These are phyloP conservation scores for Callosobruchus maculatus DNA, from an alignment of 2,888 invertebrate genomes.

Conservation along the genomic window DNA sequence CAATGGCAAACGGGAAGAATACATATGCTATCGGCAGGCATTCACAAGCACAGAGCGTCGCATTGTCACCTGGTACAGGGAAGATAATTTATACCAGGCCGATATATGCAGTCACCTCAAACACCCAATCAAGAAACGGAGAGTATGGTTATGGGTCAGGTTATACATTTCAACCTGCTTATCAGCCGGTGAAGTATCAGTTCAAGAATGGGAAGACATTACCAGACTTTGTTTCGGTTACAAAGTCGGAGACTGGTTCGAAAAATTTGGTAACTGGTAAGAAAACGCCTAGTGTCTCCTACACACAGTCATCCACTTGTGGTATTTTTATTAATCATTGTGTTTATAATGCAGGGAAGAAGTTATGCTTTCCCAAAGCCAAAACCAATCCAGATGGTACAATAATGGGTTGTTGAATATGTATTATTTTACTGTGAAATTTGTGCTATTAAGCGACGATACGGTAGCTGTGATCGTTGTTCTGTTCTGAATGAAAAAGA, in stretches of 20 bases:
- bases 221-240: slow-evolving; percentile 72
- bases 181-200: slow-evolving; percentile 38
- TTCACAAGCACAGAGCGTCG: slow-evolving; percentile 66
- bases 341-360: slow-evolving; percentile 74
- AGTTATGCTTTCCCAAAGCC: slow-evolving; percentile 77
- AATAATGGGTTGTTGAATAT: slow-evolving; percentile 57
- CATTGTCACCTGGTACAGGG: slow-evolving; percentile 42
- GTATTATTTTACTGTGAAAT: slow-evolving; percentile 15
- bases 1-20: slow-evolving; percentile 59
- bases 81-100: slow-evolving; percentile 40
- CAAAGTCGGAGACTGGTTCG: slow-evolving; percentile 74
- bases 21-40: slow-evolving; percentile 60
- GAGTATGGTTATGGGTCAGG: slow-evolving; percentile 41
- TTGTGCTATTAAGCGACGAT: too few species aligned
- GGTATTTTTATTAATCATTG: slow-evolving; percentile 85
- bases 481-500: too few species aligned
- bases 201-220: slow-evolving; percentile 49
- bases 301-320: slow-evolving; percentile 82
- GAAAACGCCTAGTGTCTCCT: slow-evolving; percentile 74
- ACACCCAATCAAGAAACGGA: slow-evolving; percentile 37
- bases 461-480: too few species aligned
- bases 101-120: slow-evolving; percentile 40
- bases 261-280: slow-evolving; percentile 58
- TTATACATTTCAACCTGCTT: slow-evolving; percentile 40
- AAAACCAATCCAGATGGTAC: slow-evolving; percentile 74